Percentiles rank a stretch among this genome's conserved stretches.
Conservation (phyloP, 2,888 invertebrate genomes). For the Spicauda simplicius region DNA sequence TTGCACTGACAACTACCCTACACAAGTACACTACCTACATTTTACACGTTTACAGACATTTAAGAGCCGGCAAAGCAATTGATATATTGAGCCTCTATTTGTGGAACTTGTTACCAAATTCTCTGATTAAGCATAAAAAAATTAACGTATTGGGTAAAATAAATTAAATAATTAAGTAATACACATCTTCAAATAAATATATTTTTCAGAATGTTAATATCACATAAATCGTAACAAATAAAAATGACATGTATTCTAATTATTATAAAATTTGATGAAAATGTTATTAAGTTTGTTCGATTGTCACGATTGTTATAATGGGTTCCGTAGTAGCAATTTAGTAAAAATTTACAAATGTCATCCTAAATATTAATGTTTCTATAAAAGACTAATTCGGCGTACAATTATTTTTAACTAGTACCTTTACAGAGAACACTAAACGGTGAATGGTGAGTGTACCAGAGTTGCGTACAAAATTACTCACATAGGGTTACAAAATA, state of each 20-base stretch:
- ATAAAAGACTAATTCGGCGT: conserved; percentile 81
- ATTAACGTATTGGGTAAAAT: too few species aligned
- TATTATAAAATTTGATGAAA: background rate
- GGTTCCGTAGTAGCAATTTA: conserved; percentile 21
- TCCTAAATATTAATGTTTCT: conserved; percentile 50
- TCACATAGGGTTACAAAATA: background rate
- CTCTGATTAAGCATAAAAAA: background rate
- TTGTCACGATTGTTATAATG: background rate
- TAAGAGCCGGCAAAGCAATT: conserved; percentile 12
- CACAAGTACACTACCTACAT: conserved; percentile 59
- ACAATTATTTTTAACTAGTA: conserved; percentile 65
- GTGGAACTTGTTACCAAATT: conserved; percentile 12
- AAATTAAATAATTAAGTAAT: too few species aligned
- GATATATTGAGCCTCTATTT: conserved; percentile 17
- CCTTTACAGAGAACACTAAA: conserved; percentile 75
- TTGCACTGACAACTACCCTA: conserved; percentile 70
- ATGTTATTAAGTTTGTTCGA: background rate
- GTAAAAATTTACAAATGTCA: conserved; percentile 42
- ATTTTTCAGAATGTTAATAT: background rate
- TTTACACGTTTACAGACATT: conserved; percentile 50
- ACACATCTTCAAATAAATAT: conserved; percentile 1
- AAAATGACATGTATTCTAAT: background rate
- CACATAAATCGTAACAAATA: background rate
- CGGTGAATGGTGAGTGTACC: conserved; percentile 53
- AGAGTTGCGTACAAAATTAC: conserved; percentile 20